Evolutionary conservation across 1,140 invertebrate species (phyloP).

Genomic region (Lucilia cuprina): DNA sequence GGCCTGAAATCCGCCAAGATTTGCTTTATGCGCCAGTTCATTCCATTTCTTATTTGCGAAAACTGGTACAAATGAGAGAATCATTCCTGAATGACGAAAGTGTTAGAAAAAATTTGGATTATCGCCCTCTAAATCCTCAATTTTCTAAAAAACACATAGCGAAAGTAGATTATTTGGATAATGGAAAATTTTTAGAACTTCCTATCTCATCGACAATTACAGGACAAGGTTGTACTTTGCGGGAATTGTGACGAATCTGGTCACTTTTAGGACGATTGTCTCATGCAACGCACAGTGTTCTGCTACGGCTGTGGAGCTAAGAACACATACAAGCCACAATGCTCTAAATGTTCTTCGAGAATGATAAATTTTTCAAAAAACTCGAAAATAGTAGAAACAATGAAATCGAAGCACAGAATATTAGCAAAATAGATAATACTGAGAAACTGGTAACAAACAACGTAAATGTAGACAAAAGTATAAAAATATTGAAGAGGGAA

Average conservation of each 20-base stretch:
- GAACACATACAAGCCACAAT: slow-evolving; percentile 16
- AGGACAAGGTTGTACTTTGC: neutral
- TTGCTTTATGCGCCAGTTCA: neutral
- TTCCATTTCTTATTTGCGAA: neutral
- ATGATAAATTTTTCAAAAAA: slow-evolving; percentile 12
- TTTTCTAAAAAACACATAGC: neutral
- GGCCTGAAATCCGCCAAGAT: neutral
- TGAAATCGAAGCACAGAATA: neutral
- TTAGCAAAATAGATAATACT: neutral
- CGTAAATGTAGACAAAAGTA: neutral
- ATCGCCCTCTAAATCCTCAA: neutral
- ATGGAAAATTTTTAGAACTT: neutral
- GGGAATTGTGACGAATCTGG: neutral
- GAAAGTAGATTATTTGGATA: neutral
- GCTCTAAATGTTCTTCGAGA: neutral
- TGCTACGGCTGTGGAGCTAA: slow-evolving; percentile 28
- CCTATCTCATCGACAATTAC: neutral
- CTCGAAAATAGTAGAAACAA: neutral
- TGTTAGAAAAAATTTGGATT: neutral
- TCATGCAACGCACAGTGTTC: neutral
- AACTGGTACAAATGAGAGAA: neutral
- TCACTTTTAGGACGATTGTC: slow-evolving; percentile 8
- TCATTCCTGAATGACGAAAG: neutral
- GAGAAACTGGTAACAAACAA: neutral
- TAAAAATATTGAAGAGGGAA: neutral